A percentile compares a stretch with the other conserved stretches of the same genome.
Conservation (phyloP, 2,888 invertebrate species). For the Anarsia innoxiella region DNA sequence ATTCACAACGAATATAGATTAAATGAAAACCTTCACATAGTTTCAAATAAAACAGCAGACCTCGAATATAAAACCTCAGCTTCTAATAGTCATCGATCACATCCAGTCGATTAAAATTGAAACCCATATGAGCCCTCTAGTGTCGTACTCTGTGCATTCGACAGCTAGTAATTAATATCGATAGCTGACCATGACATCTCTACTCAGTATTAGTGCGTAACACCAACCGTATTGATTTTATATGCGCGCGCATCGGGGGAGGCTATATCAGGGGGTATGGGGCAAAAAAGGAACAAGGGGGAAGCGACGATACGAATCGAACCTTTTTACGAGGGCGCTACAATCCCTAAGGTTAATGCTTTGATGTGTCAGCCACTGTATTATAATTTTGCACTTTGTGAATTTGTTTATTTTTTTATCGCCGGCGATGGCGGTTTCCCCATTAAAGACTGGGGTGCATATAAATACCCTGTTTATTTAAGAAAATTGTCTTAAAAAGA, state of each 20-base stretch:
- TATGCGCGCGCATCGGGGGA: slow-evolving; percentile 61
- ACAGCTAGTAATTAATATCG: slow-evolving; percentile 34
- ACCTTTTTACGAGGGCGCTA: slow-evolving; percentile 64
- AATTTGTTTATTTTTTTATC: slow-evolving; percentile 11
- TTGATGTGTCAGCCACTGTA: slow-evolving; percentile 42
- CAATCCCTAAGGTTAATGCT: slow-evolving; percentile 64
- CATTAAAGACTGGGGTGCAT: slow-evolving; percentile 3
- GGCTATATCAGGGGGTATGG: slow-evolving; percentile 25
- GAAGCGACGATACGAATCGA: slow-evolving; percentile 64
- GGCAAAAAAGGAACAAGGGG: slow-evolving; percentile 57
- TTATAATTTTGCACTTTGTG: slow-evolving; percentile 20
- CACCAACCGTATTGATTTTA: slow-evolving; percentile 68
- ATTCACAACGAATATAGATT: too few relatives aligned
- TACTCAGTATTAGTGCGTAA: slow-evolving; percentile 64
- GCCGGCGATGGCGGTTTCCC: neutral
- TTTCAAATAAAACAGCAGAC: too few relatives aligned
- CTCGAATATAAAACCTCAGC: too few relatives aligned
- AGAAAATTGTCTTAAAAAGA: too few relatives aligned
- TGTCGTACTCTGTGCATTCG: slow-evolving; percentile 1
- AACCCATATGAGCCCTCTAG: neutral
- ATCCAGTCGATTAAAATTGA: slow-evolving; percentile 3
- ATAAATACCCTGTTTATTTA: slow-evolving; percentile 1
- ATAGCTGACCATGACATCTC: slow-evolving; percentile 61
- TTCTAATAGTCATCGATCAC: too few relatives aligned
- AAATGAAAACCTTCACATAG: too few relatives aligned